These are phyloP conservation scores for Zaprionus taronus DNA, from an alignment of 1,140 invertebrate genomes.

Conservation along the genomic window DNA sequence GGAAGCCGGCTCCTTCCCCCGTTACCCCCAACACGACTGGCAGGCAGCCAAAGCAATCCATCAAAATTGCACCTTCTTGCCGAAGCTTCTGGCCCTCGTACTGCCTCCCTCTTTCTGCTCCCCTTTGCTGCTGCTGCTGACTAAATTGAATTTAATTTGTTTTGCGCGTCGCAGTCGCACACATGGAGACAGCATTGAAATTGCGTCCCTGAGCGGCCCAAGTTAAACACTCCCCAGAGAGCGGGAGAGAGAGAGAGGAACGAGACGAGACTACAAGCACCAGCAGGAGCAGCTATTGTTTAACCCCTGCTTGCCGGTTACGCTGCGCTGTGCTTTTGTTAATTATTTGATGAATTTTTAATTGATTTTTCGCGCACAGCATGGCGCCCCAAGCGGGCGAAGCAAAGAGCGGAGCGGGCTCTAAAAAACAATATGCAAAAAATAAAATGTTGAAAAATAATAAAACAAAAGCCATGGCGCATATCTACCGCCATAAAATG, in stretches of 20 bases:
- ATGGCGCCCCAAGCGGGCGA: constrained; percentile 45
- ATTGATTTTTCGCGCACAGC: constrained; percentile 84
- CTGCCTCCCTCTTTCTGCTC: constrained; percentile 5
- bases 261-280: constrained; percentile 2
- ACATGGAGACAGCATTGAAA: constrained; percentile 57
- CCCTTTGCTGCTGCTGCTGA: constrained; percentile 52
- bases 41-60: constrained; percentile 78
- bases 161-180: constrained; percentile 72
- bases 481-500: constrained; percentile 53
- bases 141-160: constrained; percentile 83
- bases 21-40: constrained; percentile 44
- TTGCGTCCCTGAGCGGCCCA: constrained; percentile 67
- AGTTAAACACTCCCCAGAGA: constrained; percentile 78
- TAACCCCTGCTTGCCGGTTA: constrained; percentile 65
- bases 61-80: constrained; percentile 84
- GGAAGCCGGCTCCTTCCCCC: constrained; percentile 48
- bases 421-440: constrained; percentile 53
- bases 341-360: constrained; percentile 84
- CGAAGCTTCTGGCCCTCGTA: constrained; percentile 34
- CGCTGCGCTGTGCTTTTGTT: constrained; percentile 75
- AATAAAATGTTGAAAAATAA: constrained; percentile 36
- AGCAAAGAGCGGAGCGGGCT: not conserved
- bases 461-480: constrained; percentile 46
- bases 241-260: constrained; percentile 9
- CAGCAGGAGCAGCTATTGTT: constrained; percentile 62